These are phyloP conservation scores for Nesogale talazaci DNA, from an alignment of 2,113 vertebrate genomes.

Conservation along the genomic window DNA sequence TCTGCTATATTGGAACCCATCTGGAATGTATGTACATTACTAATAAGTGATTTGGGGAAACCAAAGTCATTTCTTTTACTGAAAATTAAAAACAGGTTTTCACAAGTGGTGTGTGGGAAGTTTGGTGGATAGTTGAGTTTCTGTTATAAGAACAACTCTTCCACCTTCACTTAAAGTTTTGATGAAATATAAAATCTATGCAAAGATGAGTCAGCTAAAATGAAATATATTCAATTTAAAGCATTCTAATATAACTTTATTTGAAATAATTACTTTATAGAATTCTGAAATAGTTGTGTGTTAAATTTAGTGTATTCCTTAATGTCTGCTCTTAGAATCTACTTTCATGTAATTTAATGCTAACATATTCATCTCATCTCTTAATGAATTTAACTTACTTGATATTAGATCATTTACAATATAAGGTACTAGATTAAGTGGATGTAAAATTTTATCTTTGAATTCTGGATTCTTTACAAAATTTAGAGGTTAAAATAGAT, in stretches of 20 bases:
- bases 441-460: background rate
- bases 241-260: background rate
- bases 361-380: background rate
- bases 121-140: background rate
- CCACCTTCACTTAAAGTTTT: background rate
- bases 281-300: background rate
- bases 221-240: background rate
- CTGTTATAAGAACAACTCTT: background rate
- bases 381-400: background rate
- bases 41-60: background rate
- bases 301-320: conserved; percentile 14
- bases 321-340: background rate
- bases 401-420: background rate
- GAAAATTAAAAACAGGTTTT: background rate
- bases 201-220: background rate
- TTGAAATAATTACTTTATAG: background rate
- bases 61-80: background rate
- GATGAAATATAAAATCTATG: background rate
- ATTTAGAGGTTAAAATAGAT: background rate
- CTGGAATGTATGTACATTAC: conserved; percentile 85
- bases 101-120: background rate
- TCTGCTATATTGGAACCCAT: conserved; percentile 82
- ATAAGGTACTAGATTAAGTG: background rate
- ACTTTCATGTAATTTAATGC: background rate
- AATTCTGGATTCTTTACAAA: background rate